Evolutionary conservation across 2,888 invertebrate genomes (phyloP), one percentile per base, ranked within the genome.

Genomic region (Mimumesa dahlbomi): DNA sequence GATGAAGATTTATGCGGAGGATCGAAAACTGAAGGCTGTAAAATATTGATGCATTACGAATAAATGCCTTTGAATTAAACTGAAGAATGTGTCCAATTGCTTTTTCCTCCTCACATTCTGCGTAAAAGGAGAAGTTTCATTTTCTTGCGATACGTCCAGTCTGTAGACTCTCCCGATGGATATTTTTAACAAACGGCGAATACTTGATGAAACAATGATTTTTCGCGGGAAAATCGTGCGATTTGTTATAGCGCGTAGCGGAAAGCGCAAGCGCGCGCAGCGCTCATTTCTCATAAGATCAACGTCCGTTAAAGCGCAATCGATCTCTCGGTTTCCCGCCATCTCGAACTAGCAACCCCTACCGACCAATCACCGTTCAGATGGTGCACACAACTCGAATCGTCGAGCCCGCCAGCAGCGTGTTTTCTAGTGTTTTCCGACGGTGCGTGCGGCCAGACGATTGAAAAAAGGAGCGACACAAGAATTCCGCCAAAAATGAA

Each of bases 401-500:
- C 25, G 36, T 43, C 50, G 46, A 72, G 59, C 34, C 36, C 48
- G 36, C 42, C 45, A 14, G 22, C 54, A 31, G 46, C 34, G 63
- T 57, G 64, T 67, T 65, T 73, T 74, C 65, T 57, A 59, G 64
- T 67, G 68, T 73, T 74, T 67, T 57, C 19, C 52, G 18, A 29
- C 42, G 53, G 59, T 61, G 53, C 61, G 50, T 69, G 48, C 52
- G 50, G n/a, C n/a, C 61, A 49, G 67, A 49, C 78, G 77, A 79
- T 79, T 66, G 73, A 75, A 67, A 71, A 64, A 52, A 64, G 61
- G 31, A 58, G 42, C 21, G 68, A 49, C 68, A 78, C 76, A 64
- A 76, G 81, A n/a, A 81, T 81, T 83, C 80, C 81, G 84, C 77
- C 82, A 82, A 84, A 84, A 82, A 86, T 85, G 85, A 85, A 84